Evolutionary conservation across 2,797 vertebrate species (phyloP).

Genomic region (Hephaestus fuliginosus): DNA sequence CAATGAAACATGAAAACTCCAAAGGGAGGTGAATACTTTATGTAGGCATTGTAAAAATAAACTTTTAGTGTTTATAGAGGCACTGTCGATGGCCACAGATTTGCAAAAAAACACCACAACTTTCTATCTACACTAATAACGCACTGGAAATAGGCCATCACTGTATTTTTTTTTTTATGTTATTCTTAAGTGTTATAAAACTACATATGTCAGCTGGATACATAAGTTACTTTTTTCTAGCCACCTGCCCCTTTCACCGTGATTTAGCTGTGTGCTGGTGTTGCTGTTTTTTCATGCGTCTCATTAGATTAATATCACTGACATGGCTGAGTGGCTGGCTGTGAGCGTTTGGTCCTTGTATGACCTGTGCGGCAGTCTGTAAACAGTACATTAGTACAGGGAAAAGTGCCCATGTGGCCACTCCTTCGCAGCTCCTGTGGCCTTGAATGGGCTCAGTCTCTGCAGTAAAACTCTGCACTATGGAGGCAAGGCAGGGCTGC

Average conservation of each 20-base stretch:
- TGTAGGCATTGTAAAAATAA: background rate
- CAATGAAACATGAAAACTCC: background rate
- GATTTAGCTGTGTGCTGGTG: constrained; percentile 39
- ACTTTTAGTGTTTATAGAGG: background rate
- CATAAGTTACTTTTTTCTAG: constrained; percentile 7
- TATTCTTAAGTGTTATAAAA: constrained; percentile 8
- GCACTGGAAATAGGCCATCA: background rate
- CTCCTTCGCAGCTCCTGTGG: constrained; percentile 44
- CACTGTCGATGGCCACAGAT: background rate
- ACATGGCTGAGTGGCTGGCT: constrained; percentile 60
- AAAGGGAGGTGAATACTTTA: background rate
- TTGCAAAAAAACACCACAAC: background rate
- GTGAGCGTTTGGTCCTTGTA: constrained; percentile 44
- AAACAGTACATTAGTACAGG: constrained; percentile 58
- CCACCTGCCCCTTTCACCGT: constrained; percentile 28
- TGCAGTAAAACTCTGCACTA: constrained; percentile 43
- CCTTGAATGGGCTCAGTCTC: constrained; percentile 45
- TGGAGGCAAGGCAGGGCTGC: constrained; percentile 19
- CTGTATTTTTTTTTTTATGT: background rate
- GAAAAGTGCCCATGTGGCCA: constrained; percentile 49
- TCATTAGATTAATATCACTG: constrained; percentile 67
- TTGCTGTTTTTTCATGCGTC: constrained; percentile 49
- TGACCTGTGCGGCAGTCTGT: constrained; percentile 56
- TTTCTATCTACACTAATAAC: background rate
- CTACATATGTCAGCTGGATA: constrained; percentile 11